Conservation (phyloP, 2,113 vertebrate species). For the Dendrocopos noguchii region DNA sequence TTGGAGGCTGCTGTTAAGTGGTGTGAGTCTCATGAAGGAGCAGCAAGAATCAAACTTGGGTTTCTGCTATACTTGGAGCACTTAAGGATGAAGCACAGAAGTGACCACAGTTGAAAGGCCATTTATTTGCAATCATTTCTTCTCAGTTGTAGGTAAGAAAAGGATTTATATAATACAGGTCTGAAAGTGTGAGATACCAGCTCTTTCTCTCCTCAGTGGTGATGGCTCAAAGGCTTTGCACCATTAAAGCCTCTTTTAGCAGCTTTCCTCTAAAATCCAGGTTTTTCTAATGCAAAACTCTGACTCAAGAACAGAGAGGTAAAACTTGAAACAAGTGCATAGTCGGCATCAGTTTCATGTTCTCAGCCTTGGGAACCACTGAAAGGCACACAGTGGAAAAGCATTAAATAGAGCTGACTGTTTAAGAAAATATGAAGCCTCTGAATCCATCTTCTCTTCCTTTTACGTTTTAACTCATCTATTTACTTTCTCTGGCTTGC, state of each 20-base stretch:
- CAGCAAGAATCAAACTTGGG: accelerated
- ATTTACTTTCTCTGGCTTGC: neutral
- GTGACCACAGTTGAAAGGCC: neutral
- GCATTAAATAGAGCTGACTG: neutral
- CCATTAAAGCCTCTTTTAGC: neutral
- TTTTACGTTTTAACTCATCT: neutral
- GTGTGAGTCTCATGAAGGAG: neutral
- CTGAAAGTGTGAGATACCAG: neutral
- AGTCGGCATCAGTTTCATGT: neutral
- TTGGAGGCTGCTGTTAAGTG: neutral
- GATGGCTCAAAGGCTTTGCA: neutral
- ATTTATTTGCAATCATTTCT: conserved; percentile 12
- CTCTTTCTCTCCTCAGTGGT: neutral
- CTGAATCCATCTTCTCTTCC: neutral
- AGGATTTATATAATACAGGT: neutral
- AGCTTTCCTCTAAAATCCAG: conserved; percentile 10
- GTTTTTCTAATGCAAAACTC: neutral
- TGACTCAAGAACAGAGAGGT: conserved; percentile 26
- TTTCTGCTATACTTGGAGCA: neutral
- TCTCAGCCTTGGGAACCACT: neutral
- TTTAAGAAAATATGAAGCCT: neutral
- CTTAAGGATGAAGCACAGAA: neutral
- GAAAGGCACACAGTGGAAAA: neutral
- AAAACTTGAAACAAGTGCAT: conserved; percentile 6
- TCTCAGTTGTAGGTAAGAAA: conserved; percentile 20